Conservation (phyloP, 2,888 invertebrate genomes). For the Lochmaea crataegi region DNA sequence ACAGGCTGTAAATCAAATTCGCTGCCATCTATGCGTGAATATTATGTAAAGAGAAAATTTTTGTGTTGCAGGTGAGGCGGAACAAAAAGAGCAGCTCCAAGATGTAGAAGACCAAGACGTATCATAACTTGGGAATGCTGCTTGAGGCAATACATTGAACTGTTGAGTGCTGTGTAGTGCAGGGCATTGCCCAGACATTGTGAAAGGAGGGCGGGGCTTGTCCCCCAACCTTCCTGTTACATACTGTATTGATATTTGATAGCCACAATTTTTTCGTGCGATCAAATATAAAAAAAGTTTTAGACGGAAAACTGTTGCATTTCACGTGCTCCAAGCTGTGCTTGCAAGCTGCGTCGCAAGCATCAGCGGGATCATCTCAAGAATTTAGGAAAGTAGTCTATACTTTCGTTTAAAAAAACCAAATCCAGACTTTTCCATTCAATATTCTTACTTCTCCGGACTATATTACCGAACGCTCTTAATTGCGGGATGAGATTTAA, state of each 20-base stretch:
- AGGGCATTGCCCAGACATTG: slow-evolving; percentile 50
- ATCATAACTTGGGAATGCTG: slow-evolving; percentile 76
- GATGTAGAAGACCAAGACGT: slow-evolving; percentile 96
- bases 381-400: no score
- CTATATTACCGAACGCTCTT: background rate
- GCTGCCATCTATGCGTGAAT: no score
- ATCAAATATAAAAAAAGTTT: no score
- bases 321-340: no score
- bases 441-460: no score
- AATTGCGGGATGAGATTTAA: background rate
- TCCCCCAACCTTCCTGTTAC: slow-evolving; percentile 56
- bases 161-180: slow-evolving; percentile 59
- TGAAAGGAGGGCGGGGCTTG: slow-evolving; percentile 46
- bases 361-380: no score
- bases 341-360: no score
- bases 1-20: no score
- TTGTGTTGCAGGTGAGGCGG: slow-evolving; percentile 80
- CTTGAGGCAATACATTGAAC: slow-evolving; percentile 48
- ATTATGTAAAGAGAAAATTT: background rate
- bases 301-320: no score
- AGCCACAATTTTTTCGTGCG: no score
- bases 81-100: slow-evolving; percentile 91
- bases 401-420: no score
- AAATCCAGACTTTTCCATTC: no score
- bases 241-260: slow-evolving; percentile 65